Evolutionary conservation across 2,888 invertebrate genomes (phyloP).

Genomic region (Megaustenia siamemsis): DNA sequence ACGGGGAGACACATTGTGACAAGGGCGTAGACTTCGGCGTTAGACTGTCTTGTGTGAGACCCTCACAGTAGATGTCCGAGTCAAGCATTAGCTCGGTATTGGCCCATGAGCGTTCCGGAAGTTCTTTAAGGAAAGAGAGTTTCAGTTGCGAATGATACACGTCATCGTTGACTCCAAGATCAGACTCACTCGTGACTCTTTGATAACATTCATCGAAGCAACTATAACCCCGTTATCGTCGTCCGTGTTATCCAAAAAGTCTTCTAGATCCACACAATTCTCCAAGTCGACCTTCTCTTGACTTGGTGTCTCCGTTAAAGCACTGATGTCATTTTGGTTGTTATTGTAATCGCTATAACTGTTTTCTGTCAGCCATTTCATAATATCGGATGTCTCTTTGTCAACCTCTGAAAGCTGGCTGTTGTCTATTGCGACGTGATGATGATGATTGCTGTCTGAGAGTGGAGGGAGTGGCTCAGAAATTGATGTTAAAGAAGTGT

Average conservation of each 20-base stretch:
- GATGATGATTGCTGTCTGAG: not conserved
- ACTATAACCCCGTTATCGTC: not conserved
- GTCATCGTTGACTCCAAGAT: not conserved
- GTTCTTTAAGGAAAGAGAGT: constrained; percentile 5
- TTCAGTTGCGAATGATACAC: not conserved
- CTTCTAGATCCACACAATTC: constrained; percentile 26
- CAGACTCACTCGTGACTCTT: too few relatives aligned
- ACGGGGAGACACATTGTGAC: not conserved
- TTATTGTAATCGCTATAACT: too few relatives aligned
- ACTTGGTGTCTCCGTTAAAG: not conserved
- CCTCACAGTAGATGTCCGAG: not conserved
- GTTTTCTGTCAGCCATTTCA: constrained; percentile 20
- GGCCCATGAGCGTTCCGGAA: not conserved
- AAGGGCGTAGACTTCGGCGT: not conserved
- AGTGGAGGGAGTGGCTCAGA: not conserved
- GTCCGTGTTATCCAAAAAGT: not conserved
- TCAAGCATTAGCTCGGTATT: not conserved
- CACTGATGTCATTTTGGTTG: too few relatives aligned
- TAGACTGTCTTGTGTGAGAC: not conserved
- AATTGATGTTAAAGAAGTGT: not conserved
- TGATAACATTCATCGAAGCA: not conserved
- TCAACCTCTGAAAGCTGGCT: not conserved
- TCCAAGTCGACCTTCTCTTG: constrained; percentile 2
- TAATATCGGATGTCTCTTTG: not conserved
- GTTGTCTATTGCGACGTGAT: not conserved